Evolutionary conservation across 2,888 invertebrate genomes (phyloP).

Genomic region (Parnassius apollo): DNA sequence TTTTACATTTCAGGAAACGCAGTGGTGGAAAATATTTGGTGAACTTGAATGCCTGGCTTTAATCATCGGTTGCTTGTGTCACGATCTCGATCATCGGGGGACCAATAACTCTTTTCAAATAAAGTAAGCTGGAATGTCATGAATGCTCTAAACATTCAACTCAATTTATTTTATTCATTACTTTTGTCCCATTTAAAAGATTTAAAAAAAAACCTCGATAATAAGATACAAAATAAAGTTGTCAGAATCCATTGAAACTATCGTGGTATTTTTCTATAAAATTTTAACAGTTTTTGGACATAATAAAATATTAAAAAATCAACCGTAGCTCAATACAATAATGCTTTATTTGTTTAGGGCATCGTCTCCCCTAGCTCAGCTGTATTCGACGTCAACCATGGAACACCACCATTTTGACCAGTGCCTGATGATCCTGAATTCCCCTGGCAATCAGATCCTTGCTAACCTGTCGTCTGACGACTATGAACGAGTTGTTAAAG

Average conservation of each 20-base stretch:
- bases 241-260: too few relatives aligned
- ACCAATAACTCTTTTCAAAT: slow-evolving; percentile 99
- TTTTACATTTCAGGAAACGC: slow-evolving; percentile 85
- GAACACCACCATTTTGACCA: slow-evolving; percentile 99
- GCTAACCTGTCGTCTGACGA: slow-evolving; percentile 94
- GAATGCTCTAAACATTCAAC: neutral
- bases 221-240: too few relatives aligned
- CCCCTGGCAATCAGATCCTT: slow-evolving; percentile 95
- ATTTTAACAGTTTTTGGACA: too few relatives aligned
- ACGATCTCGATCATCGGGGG: slow-evolving; percentile 97
- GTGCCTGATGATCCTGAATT: slow-evolving; percentile 97
- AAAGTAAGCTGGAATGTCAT: slow-evolving; percentile 83
- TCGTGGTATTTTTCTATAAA: too few relatives aligned
- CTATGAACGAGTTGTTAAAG: slow-evolving; percentile 93
- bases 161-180: neutral
- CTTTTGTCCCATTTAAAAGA: too few relatives aligned
- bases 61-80: slow-evolving; percentile 95
- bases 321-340: neutral
- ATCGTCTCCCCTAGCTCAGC: slow-evolving; percentile 93
- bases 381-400: slow-evolving; percentile 97
- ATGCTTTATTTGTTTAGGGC: slow-evolving; percentile 81
- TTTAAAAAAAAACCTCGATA: too few relatives aligned
- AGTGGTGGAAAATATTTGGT: slow-evolving; percentile 96
- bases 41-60: slow-evolving; percentile 95
- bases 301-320: too few relatives aligned